phyloP scores from a whole-genome alignment of 2,113 vertebrate genomes.

The Sprattus sprattus region DNA sequence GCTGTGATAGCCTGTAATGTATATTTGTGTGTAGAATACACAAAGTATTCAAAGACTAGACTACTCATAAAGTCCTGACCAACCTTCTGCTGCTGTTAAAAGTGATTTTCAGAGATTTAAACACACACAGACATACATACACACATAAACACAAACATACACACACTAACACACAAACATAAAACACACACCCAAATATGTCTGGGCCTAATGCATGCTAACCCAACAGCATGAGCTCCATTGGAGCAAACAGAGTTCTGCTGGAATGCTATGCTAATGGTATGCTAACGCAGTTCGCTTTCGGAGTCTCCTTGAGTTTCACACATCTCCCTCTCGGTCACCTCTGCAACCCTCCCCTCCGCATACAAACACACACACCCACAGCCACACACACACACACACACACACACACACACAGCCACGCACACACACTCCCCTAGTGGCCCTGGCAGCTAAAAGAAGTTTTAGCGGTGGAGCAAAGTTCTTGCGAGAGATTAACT shows the following conservation, averaged over 20 bases:
- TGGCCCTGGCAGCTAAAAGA: conserved; percentile 57
- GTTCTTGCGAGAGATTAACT: conserved; percentile 77
- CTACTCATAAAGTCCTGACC: too few relatives aligned
- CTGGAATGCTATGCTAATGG: conserved; percentile 39
- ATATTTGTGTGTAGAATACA: too few relatives aligned
- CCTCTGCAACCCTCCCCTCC: conserved; percentile 53
- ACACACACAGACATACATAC: neutral
- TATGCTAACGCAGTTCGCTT: neutral
- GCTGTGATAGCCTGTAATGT: too few relatives aligned
- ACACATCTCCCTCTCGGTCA: conserved; percentile 15
- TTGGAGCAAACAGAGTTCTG: conserved; percentile 53
- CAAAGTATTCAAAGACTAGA: too few relatives aligned
- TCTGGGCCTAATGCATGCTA: too few relatives aligned
- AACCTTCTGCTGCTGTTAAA: too few relatives aligned
- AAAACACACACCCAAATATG: conserved; percentile 2
- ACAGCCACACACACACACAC: conserved; percentile 21
- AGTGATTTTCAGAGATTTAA: neutral
- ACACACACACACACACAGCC: too few relatives aligned
- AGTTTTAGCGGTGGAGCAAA: conserved; percentile 72
- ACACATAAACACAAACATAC: conserved; percentile 31
- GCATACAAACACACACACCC: conserved; percentile 53
- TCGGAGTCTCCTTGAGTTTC: too few relatives aligned
- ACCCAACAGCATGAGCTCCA: too few relatives aligned
- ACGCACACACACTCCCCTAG: conserved; percentile 58
- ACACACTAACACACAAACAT: conserved; percentile 32